Base-by-base conservation (phyloP, 2,888 invertebrate genomes). In the Erebia ligea region DNA sequence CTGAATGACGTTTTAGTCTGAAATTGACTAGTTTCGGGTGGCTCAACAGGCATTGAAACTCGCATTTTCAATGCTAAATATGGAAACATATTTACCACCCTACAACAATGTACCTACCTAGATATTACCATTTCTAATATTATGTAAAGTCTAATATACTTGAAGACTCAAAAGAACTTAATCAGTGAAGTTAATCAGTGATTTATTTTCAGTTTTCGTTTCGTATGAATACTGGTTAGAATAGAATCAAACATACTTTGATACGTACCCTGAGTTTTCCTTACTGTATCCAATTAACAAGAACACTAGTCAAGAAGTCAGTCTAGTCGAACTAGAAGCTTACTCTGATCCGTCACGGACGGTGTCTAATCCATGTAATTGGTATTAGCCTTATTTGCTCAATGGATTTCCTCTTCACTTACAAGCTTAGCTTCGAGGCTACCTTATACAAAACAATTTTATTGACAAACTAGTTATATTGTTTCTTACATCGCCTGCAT, bases 281-380 rank as follows among this genome's bases (percentile, higher is more conserved):
- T 69, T 71, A 69, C 68, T 34, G 34, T 72, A 70, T 68, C 63
- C 54, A 68, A 57, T 73, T 74, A 68, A 70, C 54, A 54, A 62
- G 48, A 74, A 63, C 57, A 45, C 45, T 25, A 62, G 57, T 63
- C 48, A 62, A 50, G 50, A 50, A 69, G 67, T 62, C 70, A 70
- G 73, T 73, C 71, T 67, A 73, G 58, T 73, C 68, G 21, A 64
- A 70, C 64, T 66, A 70, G 54, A 72, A 72, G 74, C 70, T 74
- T 73, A 74, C 68, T 74, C 56, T 73, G 73, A 73, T 73, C 73
- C 71, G 64, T 74, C 74, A 74, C 82, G 77, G 74, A 76, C 78
- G 81, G 74, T 76, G 76, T 86, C 81, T 92, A 89, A 92, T 92
- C 90, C 90, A 86, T 90, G 84, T 91, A 91, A 91, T 91, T 91